Percentiles rank a stretch among this genome's conserved stretches.
Evolutionary conservation across 2,888 invertebrate species (phyloP).

Genomic region (Drosophila mimetica): DNA sequence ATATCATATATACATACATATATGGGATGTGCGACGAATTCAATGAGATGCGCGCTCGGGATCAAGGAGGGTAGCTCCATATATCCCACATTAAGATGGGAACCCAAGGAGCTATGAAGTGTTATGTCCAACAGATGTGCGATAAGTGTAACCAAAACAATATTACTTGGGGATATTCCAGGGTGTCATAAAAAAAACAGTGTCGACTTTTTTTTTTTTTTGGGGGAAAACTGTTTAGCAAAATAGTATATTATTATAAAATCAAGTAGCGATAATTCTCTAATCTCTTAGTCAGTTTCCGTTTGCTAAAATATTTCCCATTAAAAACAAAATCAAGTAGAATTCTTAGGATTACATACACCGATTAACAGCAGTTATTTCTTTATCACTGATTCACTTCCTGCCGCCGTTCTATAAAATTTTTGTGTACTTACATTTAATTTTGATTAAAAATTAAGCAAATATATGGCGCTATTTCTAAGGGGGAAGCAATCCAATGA

Average conservation of each 20-base stretch:
- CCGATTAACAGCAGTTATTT: neutral
- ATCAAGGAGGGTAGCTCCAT: neutral
- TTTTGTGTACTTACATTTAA: neutral
- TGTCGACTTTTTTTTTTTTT: constrained; percentile 4
- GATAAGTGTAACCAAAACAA: constrained; percentile 27
- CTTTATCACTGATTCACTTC: constrained; percentile 5
- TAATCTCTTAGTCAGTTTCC: constrained; percentile 3
- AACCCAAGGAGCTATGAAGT: constrained; percentile 21
- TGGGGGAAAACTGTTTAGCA: constrained; percentile 1
- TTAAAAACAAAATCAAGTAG: neutral
- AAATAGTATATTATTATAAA: neutral
- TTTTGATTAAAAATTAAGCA: neutral
- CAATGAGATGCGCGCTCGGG: constrained; percentile 39
- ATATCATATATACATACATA: constrained; percentile 32
- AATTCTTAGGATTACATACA: neutral
- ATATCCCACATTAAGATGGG: constrained; percentile 1
- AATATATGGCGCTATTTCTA: neutral
- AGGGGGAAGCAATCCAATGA: neutral
- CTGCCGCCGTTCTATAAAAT: neutral
- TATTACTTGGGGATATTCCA: neutral
- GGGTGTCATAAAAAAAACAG: constrained; percentile 26
- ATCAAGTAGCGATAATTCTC: neutral
- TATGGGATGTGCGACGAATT: constrained; percentile 33
- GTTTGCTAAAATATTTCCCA: neutral
- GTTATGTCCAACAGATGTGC: constrained; percentile 45